Base-by-base conservation (phyloP, 1,140 invertebrate genomes). In the Varroa destructor region DNA sequence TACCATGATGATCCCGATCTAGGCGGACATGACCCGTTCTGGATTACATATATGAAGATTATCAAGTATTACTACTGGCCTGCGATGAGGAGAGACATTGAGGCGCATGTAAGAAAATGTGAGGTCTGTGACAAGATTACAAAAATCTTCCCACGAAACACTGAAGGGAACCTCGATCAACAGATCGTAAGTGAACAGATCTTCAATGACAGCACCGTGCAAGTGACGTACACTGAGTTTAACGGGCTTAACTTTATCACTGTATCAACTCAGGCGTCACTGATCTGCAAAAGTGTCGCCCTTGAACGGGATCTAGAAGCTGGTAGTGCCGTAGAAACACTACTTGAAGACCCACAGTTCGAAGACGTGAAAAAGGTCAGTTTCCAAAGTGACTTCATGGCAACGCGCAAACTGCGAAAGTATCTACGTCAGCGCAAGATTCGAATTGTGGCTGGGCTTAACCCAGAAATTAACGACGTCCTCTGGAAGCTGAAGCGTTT, bases 11-110 rank as follows among this genome's bases (percentile, higher is more conserved):
- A 67, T 8, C 61, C 61, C 10, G 61, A 67, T 14, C 61, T 67
- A 12, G 61, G 61, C 14, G 61, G 61, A 40, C 61, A 67, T 46
- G 61, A 67, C 46, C 61, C 61, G 61, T 67, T 67, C 37, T 67
- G 61, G 61, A 67, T 67, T 37, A 67, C 61, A 3, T 67, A 67
- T 37, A 67, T 67, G 61, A 67, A 67, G 36, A 67, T 67, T 37
- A 67, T 67, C 61, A 67, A 67, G 36, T 67, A 67, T 46, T 67
- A 67, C 37, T 67, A 67, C 61, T 67, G 61, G 61, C 61, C 61
- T 12, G 61, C 61, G 37, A 67, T 67, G 61, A 40, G 61, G 37
- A 67, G 61, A 37, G 61, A 67, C 61, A 67, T 67, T 46, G 61
- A 67, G 46, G 61, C 37, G 40, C 61, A 67, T 37, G 61, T 67